Percentiles rank a stretch among this genome's conserved stretches.
Evolutionary conservation across 64 coral and sea anemone species (phyloP).

Genomic region (Platygyra sinensis): DNA sequence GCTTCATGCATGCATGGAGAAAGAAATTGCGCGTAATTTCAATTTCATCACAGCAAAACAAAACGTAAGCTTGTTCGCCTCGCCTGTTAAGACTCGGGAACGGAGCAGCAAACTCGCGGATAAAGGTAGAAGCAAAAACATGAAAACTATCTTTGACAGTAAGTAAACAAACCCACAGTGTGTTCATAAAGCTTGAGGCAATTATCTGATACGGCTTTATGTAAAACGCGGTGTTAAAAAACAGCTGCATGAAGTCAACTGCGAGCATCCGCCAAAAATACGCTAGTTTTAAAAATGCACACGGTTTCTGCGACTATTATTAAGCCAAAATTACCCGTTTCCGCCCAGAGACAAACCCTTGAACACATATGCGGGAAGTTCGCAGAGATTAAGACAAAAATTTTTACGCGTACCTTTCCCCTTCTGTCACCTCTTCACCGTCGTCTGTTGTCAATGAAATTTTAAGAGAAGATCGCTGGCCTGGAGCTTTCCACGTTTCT

Average conservation of each 20-base stretch:
- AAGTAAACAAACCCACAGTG: conserved; percentile 20
- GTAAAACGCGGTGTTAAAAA: neutral
- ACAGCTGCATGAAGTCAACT: neutral
- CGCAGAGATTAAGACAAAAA: neutral
- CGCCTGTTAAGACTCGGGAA: neutral
- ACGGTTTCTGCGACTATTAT: neutral
- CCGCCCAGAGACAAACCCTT: neutral
- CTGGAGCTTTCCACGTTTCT: conserved; percentile 49
- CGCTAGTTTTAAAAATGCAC: neutral
- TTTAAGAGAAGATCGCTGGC: conserved; percentile 67
- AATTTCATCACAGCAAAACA: neutral
- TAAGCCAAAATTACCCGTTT: neutral
- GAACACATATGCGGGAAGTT: neutral
- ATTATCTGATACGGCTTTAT: conserved; percentile 17
- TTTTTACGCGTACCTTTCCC: neutral
- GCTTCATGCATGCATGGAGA: neutral
- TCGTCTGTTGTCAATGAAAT: conserved; percentile 88
- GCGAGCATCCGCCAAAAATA: neutral
- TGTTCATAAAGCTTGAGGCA: conserved; percentile 6
- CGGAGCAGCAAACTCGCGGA: neutral
- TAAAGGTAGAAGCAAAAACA: neutral
- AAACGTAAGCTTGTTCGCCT: too few relatives aligned
- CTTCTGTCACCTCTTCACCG: conserved; percentile 66
- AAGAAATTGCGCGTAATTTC: neutral
- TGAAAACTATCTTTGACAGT: conserved; percentile 19